These are phyloP conservation scores for Apistogramma diplotaenia DNA, from an alignment of 2,113 vertebrate genomes.

Conservation along the genomic window DNA sequence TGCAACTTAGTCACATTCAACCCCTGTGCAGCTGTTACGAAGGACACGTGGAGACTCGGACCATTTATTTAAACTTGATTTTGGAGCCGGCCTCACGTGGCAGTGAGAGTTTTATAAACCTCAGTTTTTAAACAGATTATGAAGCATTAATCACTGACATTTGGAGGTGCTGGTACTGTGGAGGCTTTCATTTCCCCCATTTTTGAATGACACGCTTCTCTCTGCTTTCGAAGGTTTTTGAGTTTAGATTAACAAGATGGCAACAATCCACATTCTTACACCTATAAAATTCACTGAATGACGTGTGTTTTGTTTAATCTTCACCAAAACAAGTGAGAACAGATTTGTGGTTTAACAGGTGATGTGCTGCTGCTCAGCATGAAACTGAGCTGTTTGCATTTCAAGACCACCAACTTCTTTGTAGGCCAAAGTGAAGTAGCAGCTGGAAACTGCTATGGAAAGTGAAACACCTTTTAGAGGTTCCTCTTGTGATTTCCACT, in stretches of 20 bases:
- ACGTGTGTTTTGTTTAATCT: neutral
- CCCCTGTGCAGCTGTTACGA: too few relatives aligned
- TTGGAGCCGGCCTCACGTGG: neutral
- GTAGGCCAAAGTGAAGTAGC: neutral
- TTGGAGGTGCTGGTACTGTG: neutral
- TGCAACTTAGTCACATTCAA: neutral
- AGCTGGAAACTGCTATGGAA: neutral
- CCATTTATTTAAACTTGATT: neutral
- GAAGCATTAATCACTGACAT: neutral
- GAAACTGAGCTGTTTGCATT: neutral
- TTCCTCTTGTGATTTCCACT: conserved; percentile 35
- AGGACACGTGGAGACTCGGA: neutral
- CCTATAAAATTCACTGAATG: neutral
- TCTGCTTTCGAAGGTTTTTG: neutral
- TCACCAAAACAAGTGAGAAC: neutral
- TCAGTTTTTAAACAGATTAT: neutral
- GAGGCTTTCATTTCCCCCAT: neutral
- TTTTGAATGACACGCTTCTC: neutral
- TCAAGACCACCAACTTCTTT: neutral
- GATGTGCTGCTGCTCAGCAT: neutral
- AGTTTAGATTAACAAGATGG: neutral
- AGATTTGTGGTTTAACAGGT: neutral
- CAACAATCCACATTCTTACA: too few relatives aligned
- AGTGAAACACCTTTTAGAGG: neutral
- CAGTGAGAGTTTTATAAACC: neutral